These are phyloP conservation scores for Sarcophaga subvicina DNA, from an alignment of 2,888 invertebrate genomes.

Conservation along the genomic window DNA sequence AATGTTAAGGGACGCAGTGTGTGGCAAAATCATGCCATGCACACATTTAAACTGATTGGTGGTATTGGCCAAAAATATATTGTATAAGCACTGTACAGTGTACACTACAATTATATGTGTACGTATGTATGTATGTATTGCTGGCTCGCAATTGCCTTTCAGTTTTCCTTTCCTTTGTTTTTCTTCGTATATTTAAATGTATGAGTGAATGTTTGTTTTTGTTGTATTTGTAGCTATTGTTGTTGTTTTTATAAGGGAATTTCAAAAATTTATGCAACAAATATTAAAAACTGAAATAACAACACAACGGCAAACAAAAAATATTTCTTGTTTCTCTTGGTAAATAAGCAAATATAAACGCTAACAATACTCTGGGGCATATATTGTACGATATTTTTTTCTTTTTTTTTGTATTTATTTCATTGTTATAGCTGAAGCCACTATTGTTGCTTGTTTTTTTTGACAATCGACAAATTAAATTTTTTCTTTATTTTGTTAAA, in stretches of 20 bases:
- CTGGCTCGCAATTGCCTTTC: background rate
- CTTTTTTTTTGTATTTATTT: slow-evolving; percentile 9
- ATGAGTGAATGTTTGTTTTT: slow-evolving; percentile 12
- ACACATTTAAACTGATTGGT: background rate
- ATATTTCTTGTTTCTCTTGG: slow-evolving; percentile 5
- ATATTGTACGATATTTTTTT: slow-evolving; percentile 13
- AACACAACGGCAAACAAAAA: slow-evolving; percentile 14
- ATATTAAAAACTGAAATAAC: slow-evolving; percentile 54
- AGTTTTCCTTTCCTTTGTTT: background rate
- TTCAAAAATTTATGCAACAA: slow-evolving; percentile 64
- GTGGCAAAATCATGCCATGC: background rate
- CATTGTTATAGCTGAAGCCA: background rate
- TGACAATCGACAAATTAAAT: slow-evolving; percentile 53
- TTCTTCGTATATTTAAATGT: background rate
- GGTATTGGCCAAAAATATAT: slow-evolving; percentile 24
- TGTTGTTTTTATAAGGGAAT: slow-evolving; percentile 47
- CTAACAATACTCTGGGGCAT: slow-evolving; percentile 68
- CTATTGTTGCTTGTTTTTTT: slow-evolving; percentile 38
- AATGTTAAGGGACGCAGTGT: background rate
- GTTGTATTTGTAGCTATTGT: background rate
- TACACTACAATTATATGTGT: slow-evolving; percentile 28
- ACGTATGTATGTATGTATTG: background rate
- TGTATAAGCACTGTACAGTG: slow-evolving; percentile 13
- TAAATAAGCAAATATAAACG: slow-evolving; percentile 61
- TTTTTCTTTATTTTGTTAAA: background rate